Percentiles rank a stretch among this genome's conserved stretches.
Evolutionary conservation across 2,113 vertebrate genomes (phyloP).

Genomic region (Hyperopisus bebe): DNA sequence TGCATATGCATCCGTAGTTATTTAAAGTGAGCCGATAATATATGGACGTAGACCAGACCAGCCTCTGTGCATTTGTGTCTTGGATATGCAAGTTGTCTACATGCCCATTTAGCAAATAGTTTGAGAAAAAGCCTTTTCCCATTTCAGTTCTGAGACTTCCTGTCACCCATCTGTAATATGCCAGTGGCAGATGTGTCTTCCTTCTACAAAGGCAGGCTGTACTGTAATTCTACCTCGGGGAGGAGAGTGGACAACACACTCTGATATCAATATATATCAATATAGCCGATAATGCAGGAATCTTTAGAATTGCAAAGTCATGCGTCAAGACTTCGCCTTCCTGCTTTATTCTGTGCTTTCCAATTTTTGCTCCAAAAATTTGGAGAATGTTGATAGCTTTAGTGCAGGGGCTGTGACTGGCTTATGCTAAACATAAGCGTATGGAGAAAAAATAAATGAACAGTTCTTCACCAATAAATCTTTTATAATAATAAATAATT

Average conservation of each 20-base stretch:
- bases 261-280: neutral
- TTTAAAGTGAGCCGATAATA: neutral
- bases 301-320: neutral
- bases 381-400: neutral
- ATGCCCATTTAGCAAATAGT: neutral
- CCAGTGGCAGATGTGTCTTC: neutral
- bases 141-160: neutral
- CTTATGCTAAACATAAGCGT: neutral
- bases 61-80: neutral
- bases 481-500: neutral
- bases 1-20: neutral
- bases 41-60: neutral
- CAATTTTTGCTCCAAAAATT: neutral
- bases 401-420: neutral
- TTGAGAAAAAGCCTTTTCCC: neutral
- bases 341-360: neutral
- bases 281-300: neutral
- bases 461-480: neutral
- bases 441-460: neutral
- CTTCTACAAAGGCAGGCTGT: neutral
- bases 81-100: neutral
- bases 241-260: neutral
- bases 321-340: neutral
- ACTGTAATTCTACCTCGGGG: neutral
- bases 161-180: neutral